A percentile compares a stretch with the other conserved stretches of the same genome.
Evolutionary conservation across 2,888 invertebrate genomes (phyloP).

Genomic region (Andrena fulva): DNA sequence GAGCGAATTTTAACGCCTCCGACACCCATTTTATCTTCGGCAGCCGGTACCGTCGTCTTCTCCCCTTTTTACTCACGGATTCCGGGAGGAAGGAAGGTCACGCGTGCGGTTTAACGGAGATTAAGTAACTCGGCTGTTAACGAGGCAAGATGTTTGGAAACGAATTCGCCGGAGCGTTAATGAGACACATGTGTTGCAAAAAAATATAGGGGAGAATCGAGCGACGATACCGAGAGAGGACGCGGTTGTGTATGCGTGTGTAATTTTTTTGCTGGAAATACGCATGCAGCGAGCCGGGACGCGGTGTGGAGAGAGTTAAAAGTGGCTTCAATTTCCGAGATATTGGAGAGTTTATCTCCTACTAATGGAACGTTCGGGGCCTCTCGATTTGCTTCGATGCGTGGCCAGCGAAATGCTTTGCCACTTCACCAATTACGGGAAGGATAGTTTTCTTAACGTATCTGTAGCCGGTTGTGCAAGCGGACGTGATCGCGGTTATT

Average conservation of each 20-base stretch:
- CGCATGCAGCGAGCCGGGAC: slow-evolving; percentile 37
- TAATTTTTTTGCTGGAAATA: slow-evolving; percentile 48
- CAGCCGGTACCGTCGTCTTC: slow-evolving; percentile 9
- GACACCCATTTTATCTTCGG: slow-evolving; percentile 35
- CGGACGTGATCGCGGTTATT: slow-evolving; percentile 14
- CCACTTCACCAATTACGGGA: slow-evolving; percentile 15
- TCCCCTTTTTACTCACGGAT: slow-evolving; percentile 32
- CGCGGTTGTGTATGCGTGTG: slow-evolving; percentile 14
- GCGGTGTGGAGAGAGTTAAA: slow-evolving; percentile 42
- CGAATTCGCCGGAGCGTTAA: slow-evolving; percentile 56
- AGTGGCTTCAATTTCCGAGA: slow-evolving; percentile 52
- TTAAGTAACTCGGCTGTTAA: slow-evolving; percentile 56
- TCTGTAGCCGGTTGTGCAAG: slow-evolving; percentile 23
- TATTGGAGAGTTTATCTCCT: slow-evolving; percentile 35
- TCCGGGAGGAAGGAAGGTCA: slow-evolving; percentile 55
- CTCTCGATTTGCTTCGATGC: slow-evolving; percentile 12
- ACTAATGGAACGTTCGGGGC: slow-evolving; percentile 19
- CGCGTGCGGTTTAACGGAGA: slow-evolving; percentile 55
- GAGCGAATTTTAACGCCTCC: slow-evolving; percentile 16
- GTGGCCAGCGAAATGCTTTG: not conserved
- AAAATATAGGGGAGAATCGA: slow-evolving; percentile 55
- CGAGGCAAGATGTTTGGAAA: slow-evolving; percentile 56
- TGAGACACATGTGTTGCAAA: slow-evolving; percentile 57
- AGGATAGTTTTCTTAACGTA: slow-evolving; percentile 23
- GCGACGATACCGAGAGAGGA: slow-evolving; percentile 28